These are phyloP conservation scores for Caenorhabditis parvicauda DNA, from an alignment of 2,888 invertebrate genomes.

Conservation along the genomic window DNA sequence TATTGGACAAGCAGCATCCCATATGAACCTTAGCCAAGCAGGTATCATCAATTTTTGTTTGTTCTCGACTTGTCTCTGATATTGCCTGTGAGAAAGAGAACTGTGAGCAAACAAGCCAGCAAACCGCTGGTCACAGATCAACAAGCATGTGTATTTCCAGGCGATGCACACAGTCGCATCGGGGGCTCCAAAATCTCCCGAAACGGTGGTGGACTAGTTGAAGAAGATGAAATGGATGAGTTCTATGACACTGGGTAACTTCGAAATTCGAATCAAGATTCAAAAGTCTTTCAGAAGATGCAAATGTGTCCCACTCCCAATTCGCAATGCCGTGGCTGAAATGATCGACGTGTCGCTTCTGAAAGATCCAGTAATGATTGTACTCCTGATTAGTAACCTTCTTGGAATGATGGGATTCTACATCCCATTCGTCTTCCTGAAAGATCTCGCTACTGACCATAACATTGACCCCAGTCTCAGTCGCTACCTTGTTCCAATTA, in stretches of 20 bases:
- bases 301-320: conserved; percentile 52
- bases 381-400: conserved; percentile 89
- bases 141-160: too few relatives aligned
- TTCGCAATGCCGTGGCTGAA: conserved; percentile 54
- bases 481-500: conserved; percentile 56
- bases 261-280: not conserved
- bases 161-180: conserved; percentile 6
- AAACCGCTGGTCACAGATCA: too few relatives aligned
- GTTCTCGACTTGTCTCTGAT: not conserved
- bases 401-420: conserved; percentile 91
- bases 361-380: conserved; percentile 78
- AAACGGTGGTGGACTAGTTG: conserved; percentile 6
- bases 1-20: conserved; percentile 40
- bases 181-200: conserved; percentile 8
- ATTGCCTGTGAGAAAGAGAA: too few relatives aligned
- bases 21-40: conserved; percentile 35
- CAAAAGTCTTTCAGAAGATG: conserved; percentile 37
- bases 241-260: conserved; percentile 23
- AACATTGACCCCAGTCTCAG: conserved; percentile 29
- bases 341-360: conserved; percentile 61
- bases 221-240: conserved; percentile 25
- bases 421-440: conserved; percentile 80
- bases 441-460: conserved; percentile 47
- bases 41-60: conserved; percentile 2
- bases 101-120: too few relatives aligned